These are phyloP conservation scores for Syncerus caffer DNA, from an alignment of 2,797 vertebrate genomes.

Conservation along the genomic window DNA sequence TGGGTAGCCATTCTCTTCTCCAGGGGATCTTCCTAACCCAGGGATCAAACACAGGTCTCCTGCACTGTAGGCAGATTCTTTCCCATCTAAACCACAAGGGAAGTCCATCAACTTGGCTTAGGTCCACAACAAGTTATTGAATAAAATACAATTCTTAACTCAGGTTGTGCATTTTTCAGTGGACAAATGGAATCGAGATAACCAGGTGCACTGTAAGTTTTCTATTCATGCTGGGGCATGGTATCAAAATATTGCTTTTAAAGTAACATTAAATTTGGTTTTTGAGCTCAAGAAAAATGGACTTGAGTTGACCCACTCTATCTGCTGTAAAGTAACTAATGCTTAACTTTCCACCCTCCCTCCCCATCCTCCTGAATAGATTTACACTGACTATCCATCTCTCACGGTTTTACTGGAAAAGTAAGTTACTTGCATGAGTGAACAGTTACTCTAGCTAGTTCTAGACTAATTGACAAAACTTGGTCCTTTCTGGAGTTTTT, in stretches of 20 bases:
- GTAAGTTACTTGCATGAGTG: too few species aligned
- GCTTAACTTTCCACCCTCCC: not conserved
- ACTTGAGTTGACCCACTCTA: too few species aligned
- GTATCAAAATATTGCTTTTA: not conserved
- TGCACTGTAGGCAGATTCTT: not conserved
- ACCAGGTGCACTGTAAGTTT: accelerated
- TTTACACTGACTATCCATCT: not conserved
- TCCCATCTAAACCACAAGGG: not conserved
- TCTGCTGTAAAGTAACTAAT: not conserved
- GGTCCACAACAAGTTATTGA: not conserved
- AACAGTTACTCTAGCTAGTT: not conserved
- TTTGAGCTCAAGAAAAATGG: too few species aligned
- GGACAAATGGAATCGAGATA: not conserved
- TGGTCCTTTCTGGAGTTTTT: accelerated
- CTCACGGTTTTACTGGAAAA: too few species aligned
- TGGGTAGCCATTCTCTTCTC: not conserved
- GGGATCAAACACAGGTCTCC: not conserved
- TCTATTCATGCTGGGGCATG: not conserved
- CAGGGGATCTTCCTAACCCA: not conserved
- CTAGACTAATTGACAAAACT: accelerated
- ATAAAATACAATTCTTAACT: not conserved
- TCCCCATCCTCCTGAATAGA: not conserved
- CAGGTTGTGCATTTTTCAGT: not conserved
- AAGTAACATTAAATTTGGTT: too few species aligned
- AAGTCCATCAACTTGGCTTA: not conserved